These are phyloP conservation scores for Pseudopodoces humilis DNA, from an alignment of 2,113 vertebrate genomes.

Conservation along the genomic window DNA sequence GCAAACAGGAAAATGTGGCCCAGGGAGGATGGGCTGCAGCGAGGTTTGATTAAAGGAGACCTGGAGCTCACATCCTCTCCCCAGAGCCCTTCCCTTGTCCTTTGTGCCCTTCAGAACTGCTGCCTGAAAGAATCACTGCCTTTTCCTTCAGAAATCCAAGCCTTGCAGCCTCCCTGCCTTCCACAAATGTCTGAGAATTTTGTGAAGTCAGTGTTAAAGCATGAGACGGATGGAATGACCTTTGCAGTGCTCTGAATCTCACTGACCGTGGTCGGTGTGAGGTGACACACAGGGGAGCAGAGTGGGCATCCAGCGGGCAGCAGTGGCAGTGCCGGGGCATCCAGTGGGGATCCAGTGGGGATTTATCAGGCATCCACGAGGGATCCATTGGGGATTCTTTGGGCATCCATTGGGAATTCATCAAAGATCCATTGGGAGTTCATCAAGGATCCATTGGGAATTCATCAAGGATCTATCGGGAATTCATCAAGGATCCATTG, in stretches of 20 bases:
- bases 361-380: accelerated
- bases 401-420: accelerated
- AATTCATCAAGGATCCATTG: accelerated
- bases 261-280: accelerated
- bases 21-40: background rate
- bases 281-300: background rate
- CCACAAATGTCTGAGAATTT: background rate
- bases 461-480: background rate
- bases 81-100: background rate
- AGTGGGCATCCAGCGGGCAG: background rate
- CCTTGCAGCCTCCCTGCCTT: background rate
- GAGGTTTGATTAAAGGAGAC: background rate
- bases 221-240: accelerated
- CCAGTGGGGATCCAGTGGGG: accelerated
- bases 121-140: background rate
- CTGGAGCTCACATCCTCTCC: background rate
- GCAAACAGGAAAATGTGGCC: background rate
- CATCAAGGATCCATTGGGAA: accelerated
- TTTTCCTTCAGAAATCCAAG: background rate
- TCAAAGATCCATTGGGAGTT: accelerated
- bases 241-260: accelerated
- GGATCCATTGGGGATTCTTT: accelerated
- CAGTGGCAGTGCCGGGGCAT: background rate
- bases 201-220: background rate
- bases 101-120: background rate